Conservation (phyloP, 2,888 invertebrate species). For the Zaprionus lineosus region DNA sequence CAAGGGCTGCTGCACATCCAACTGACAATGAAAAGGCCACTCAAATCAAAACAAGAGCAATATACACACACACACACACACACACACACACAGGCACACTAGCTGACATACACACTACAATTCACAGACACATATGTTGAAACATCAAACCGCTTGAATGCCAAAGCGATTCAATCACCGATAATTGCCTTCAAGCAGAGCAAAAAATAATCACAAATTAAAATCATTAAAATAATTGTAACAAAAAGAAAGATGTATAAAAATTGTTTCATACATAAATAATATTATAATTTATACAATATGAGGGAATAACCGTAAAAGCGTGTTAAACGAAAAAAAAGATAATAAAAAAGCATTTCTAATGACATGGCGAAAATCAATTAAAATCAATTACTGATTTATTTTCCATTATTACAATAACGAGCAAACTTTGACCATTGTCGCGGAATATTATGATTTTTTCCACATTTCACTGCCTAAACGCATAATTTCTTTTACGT, state of each 20-base stretch:
- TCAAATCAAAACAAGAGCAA: conserved; percentile 18
- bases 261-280: not conserved
- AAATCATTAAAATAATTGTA: conserved; percentile 45
- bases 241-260: conserved; percentile 16
- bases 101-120: conserved; percentile 28
- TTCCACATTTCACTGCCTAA: too few species aligned
- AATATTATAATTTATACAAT: conserved; percentile 3
- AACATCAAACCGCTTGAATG: conserved; percentile 18
- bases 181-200: conserved; percentile 19
- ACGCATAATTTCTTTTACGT: too few species aligned
- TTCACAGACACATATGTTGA: conserved; percentile 1
- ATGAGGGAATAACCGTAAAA: too few species aligned
- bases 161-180: conserved; percentile 38
- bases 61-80: conserved; percentile 6
- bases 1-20: conserved; percentile 50
- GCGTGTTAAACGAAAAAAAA: conserved; percentile 20
- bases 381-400: conserved; percentile 23
- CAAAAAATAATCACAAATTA: conserved; percentile 29
- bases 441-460: conserved; percentile 12
- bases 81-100: conserved; percentile 18
- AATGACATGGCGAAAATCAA: conserved; percentile 55
- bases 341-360: conserved; percentile 13
- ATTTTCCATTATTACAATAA: conserved; percentile 33
- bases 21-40: conserved; percentile 54
- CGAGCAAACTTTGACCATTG: conserved; percentile 1